Conservation (phyloP, 1,140 invertebrate genomes). For the Wiebesia pumilae region DNA sequence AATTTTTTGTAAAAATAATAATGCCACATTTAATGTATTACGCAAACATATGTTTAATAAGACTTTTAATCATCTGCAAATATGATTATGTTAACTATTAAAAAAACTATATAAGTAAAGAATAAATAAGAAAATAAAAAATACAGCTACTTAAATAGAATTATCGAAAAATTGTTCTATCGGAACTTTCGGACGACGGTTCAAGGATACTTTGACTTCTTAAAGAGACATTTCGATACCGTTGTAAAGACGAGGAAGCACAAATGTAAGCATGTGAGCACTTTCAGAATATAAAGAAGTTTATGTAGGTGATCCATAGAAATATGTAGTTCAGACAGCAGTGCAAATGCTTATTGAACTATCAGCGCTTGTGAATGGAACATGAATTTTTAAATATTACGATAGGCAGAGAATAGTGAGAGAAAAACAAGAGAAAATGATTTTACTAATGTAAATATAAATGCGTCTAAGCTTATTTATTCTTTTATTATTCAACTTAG, state of each 20-base stretch:
- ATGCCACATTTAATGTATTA: too few species aligned
- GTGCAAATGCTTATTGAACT: not conserved
- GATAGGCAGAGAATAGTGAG: not conserved
- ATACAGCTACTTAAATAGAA: not conserved
- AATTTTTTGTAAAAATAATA: too few species aligned
- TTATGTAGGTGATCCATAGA: constrained; percentile 5
- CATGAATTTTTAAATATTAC: not conserved
- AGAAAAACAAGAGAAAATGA: not conserved
- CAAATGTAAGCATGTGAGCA: not conserved
- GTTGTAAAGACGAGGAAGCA: constrained; percentile 55
- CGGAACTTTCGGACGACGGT: not conserved
- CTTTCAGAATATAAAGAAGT: not conserved
- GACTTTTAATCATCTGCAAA: not conserved
- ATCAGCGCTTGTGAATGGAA: not conserved
- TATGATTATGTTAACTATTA: too few species aligned
- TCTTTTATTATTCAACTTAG: not conserved
- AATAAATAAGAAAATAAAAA: not conserved
- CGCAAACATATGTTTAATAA: too few species aligned
- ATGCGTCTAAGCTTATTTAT: not conserved
- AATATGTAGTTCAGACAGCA: constrained; percentile 60
- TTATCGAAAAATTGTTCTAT: not conserved
- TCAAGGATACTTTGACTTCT: constrained; percentile 63
- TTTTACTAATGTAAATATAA: not conserved
- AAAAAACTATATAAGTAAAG: not conserved
- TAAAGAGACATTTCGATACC: constrained; percentile 65